phyloP scores from a whole-genome alignment of 2,113 vertebrate genomes.

The Sterrhoptilus dennistouni region DNA sequence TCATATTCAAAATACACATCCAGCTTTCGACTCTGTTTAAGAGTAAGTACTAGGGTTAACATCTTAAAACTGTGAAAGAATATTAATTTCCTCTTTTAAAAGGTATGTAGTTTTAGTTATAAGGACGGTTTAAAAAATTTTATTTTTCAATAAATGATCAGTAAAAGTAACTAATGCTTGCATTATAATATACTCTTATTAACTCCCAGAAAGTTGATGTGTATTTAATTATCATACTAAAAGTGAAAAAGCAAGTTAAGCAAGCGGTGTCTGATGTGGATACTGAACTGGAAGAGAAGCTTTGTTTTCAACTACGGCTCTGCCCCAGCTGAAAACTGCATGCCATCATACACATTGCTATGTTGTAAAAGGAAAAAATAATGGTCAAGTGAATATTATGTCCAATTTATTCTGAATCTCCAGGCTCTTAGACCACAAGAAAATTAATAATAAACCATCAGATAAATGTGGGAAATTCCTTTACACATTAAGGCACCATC shows the following conservation, averaged over 20 bases:
- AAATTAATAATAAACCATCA: neutral
- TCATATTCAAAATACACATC: slow-evolving; percentile 98
- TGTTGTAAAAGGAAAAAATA: neutral
- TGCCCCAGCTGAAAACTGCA: neutral
- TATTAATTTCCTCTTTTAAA: neutral
- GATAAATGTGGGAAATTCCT: neutral
- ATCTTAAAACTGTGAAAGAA: neutral
- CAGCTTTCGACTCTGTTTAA: slow-evolving; percentile 88
- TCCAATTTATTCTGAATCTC: neutral
- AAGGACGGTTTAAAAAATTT: neutral
- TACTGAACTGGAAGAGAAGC: neutral
- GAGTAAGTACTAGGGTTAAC: slow-evolving; percentile 39
- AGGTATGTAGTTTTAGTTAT: neutral
- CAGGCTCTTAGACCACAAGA: neutral
- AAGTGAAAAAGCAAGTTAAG: neutral
- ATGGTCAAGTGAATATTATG: neutral
- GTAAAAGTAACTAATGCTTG: neutral
- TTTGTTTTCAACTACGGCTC: neutral
- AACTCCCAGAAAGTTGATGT: neutral
- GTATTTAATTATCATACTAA: neutral
- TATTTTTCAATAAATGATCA: neutral
- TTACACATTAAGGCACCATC: neutral
- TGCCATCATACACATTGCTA: neutral
- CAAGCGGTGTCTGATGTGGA: neutral
- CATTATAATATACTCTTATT: neutral